A percentile compares a stretch with the other conserved stretches of the same genome.
Evolutionary conservation across 2,888 invertebrate species (phyloP).

Genomic region (Brachylomia viminalis): DNA sequence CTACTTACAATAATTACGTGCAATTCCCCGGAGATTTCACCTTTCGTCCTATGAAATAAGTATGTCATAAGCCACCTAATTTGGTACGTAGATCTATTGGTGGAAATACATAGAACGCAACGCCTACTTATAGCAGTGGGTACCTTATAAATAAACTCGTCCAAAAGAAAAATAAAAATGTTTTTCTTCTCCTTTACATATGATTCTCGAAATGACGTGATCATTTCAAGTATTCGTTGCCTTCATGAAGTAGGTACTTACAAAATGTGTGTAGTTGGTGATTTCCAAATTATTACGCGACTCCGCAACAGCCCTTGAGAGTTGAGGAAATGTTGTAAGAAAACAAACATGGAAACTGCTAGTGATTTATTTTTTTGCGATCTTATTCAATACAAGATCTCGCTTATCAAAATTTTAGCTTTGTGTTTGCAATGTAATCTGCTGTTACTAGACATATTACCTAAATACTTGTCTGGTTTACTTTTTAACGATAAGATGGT

Average conservation of each 20-base stretch:
- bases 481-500: constrained; percentile 17
- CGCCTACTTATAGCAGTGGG: neutral
- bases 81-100: too few species aligned
- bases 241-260: constrained; percentile 31
- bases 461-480: constrained; percentile 37
- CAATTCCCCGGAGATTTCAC: neutral
- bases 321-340: constrained; percentile 31
- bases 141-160: neutral
- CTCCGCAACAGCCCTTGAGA: constrained; percentile 24
- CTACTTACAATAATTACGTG: neutral
- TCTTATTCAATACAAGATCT: constrained; percentile 19
- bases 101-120: neutral
- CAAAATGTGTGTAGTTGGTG: constrained; percentile 27
- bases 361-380: neutral
- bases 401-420: constrained; percentile 24
- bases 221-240: constrained; percentile 20
- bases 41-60: too few species aligned
- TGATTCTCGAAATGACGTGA: neutral
- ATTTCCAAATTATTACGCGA: constrained; percentile 45
- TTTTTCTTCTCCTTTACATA: neutral
- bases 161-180: neutral
- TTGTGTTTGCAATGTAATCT: constrained; percentile 11
- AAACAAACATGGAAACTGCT: constrained; percentile 16
- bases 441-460: constrained; percentile 19
- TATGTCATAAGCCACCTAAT: too few species aligned